Conservation (phyloP, 2,888 invertebrate genomes). For the Kuschelorhynchus macadamiae region DNA sequence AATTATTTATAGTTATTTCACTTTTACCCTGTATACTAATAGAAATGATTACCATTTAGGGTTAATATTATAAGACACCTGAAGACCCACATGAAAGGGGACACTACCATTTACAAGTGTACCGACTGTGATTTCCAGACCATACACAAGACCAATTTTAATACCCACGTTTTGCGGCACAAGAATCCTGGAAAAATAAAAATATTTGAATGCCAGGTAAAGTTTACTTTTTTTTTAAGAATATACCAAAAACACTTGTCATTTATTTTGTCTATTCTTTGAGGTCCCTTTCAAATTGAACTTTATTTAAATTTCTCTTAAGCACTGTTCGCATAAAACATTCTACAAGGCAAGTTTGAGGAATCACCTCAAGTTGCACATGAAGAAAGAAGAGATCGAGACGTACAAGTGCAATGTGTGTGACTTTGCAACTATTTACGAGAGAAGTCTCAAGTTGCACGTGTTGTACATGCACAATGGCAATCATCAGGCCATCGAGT, state of each 20-base stretch:
- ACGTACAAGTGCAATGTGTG: slow-evolving; percentile 34
- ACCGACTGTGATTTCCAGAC: slow-evolving; percentile 33
- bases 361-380: slow-evolving; percentile 30
- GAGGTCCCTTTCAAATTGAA: too few species aligned
- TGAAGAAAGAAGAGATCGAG: slow-evolving; percentile 37
- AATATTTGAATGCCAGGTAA: slow-evolving; percentile 33
- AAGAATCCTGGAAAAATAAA: slow-evolving; percentile 37
- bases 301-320: neutral
- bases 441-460: slow-evolving; percentile 32
- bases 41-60: too few species aligned
- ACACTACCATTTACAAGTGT: slow-evolving; percentile 28
- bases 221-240: neutral
- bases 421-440: slow-evolving; percentile 31
- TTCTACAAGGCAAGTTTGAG: slow-evolving; percentile 32
- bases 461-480: slow-evolving; percentile 30
- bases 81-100: slow-evolving; percentile 36
- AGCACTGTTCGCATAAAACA: slow-evolving; percentile 40
- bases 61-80: slow-evolving; percentile 35
- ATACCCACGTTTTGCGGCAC: slow-evolving; percentile 37
- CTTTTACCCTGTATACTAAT: too few species aligned
- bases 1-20: too few species aligned
- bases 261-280: too few species aligned
- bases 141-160: slow-evolving; percentile 38
- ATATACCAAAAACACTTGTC: too few species aligned
- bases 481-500: slow-evolving; percentile 33